phyloP scores from a whole-genome alignment of 2,888 invertebrate species.

The Pharmacophagus antenor region DNA sequence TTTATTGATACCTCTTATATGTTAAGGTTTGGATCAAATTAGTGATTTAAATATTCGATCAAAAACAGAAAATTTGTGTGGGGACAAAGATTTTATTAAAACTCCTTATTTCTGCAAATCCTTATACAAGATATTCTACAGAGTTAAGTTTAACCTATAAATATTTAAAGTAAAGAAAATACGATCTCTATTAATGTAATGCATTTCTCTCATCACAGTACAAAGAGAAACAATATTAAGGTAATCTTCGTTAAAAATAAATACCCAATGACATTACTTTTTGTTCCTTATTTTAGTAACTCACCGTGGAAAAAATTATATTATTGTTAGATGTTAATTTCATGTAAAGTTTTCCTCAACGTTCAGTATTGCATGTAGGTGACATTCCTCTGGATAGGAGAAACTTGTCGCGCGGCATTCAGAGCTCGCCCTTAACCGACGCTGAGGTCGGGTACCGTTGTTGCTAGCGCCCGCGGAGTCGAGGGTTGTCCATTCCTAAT shows the following conservation, averaged over 20 bases:
- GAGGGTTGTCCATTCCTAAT: conserved; percentile 42
- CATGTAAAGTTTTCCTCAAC: conserved; percentile 32
- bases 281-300: neutral
- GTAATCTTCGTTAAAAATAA: neutral
- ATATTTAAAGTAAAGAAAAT: too few species aligned
- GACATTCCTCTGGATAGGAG: conserved; percentile 67
- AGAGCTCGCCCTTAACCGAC: conserved; percentile 66
- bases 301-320: conserved; percentile 13
- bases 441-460: conserved; percentile 58
- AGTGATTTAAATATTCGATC: too few species aligned
- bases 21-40: conserved; percentile 1
- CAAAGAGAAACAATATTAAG: too few species aligned
- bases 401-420: conserved; percentile 73
- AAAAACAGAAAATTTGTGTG: too few species aligned
- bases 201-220: too few species aligned
- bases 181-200: too few species aligned
- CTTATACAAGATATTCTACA: too few species aligned
- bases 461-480: conserved; percentile 45
- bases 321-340: conserved; percentile 35
- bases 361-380: conserved; percentile 56
- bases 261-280: neutral
- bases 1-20: conserved; percentile 23
- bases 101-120: too few species aligned
- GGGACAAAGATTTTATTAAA: too few species aligned
- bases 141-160: too few species aligned